A percentile compares a stretch with the other conserved stretches of the same genome.
phyloP scores from a whole-genome alignment of 1,140 invertebrate species.

The Geopemphigus sp. region DNA sequence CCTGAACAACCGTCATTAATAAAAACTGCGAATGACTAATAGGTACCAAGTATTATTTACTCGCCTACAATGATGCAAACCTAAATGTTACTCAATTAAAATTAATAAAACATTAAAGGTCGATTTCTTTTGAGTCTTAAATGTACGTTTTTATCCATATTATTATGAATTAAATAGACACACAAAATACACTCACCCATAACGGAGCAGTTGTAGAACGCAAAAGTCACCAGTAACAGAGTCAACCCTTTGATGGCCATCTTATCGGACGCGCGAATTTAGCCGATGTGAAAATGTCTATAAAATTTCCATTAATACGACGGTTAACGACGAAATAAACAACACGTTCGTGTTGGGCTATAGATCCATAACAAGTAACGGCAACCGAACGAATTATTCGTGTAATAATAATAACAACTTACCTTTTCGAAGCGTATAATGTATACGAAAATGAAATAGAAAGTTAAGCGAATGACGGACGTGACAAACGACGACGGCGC shows the following conservation, averaged over 20 bases:
- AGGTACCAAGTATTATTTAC: not conserved
- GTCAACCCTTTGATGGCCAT: conserved; percentile 28
- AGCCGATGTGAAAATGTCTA: not conserved
- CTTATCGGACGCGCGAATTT: not conserved
- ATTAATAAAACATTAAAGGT: not conserved
- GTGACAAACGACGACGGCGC: not conserved
- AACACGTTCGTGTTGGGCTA: too few species aligned
- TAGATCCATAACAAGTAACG: too few species aligned
- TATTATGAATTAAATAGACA: not conserved
- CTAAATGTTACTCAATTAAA: not conserved
- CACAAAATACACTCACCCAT: not conserved
- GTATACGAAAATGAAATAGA: too few species aligned
- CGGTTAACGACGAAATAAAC: too few species aligned
- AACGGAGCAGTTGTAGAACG: conserved; percentile 8
- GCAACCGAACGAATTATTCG: not conserved
- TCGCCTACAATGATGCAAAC: not conserved
- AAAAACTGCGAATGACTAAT: not conserved
- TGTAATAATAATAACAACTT: not conserved
- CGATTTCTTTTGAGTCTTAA: too few species aligned
- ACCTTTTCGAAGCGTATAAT: not conserved
- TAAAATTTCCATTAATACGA: too few species aligned
- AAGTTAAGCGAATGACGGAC: not conserved
- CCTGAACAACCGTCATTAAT: not conserved
- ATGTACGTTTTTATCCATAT: not conserved
- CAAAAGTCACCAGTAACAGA: conserved; percentile 1